Percentiles rank a stretch among this genome's conserved stretches.
These are phyloP conservation scores for Musca vetustissima DNA, from an alignment of 1,140 invertebrate species.

Conservation along the genomic window DNA sequence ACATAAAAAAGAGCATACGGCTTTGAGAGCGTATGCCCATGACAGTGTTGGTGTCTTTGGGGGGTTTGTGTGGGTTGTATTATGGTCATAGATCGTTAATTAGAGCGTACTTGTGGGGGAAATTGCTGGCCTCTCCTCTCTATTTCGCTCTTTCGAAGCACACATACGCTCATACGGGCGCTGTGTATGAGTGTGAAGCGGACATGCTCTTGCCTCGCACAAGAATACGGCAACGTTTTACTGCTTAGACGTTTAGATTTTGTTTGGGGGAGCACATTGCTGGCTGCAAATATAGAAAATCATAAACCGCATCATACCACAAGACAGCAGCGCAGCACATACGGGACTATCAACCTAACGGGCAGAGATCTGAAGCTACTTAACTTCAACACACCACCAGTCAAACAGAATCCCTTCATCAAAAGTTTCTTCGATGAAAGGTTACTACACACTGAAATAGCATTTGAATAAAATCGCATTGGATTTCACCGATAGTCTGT, in stretches of 20 bases:
- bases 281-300: constrained; percentile 21
- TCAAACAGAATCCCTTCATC: background rate
- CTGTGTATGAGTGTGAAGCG: background rate
- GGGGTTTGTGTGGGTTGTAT: constrained; percentile 18
- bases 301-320: constrained; percentile 13
- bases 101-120: constrained; percentile 15
- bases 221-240: constrained; percentile 23
- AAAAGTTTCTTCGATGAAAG: background rate
- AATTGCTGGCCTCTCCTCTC: background rate
- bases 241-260: constrained; percentile 11
- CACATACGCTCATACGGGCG: background rate
- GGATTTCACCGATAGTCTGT: too few species aligned
- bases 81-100: constrained; percentile 14
- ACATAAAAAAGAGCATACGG: too few species aligned
- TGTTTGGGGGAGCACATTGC: constrained; percentile 21
- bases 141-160: background rate
- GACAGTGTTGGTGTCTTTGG: too few species aligned
- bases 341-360: background rate
- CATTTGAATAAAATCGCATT: too few species aligned
- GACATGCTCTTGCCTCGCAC: constrained; percentile 4
- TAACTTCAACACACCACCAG: background rate
- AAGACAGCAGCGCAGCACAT: constrained; percentile 10
- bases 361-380: background rate
- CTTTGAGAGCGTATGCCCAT: too few species aligned
- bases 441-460: too few species aligned